Base-by-base conservation (phyloP, 1,140 invertebrate species). In the Microplitis mediator region DNA sequence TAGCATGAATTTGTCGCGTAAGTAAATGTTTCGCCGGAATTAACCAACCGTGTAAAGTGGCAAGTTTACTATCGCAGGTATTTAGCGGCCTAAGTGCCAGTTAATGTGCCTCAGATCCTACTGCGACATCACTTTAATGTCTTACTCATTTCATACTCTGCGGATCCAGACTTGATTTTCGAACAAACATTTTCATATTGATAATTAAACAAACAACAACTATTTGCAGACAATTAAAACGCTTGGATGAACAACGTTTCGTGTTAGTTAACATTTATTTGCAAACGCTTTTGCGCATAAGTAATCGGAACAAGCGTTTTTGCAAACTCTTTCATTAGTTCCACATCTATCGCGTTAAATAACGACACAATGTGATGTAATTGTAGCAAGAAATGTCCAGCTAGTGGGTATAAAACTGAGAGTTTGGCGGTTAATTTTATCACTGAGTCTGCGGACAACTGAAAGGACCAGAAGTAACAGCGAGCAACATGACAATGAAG, bases 361-460 rank as follows among this genome's bases (percentile, higher is more conserved):
- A 84, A 81, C 76, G 71, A 76, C 77, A 75, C 76, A 72, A 77
- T 79, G 76, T 80, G 83, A 83, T 82, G 83, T 80, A 77, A 69
- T 72, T 69, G 62, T 61, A 68, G 68, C 23, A 58, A 58, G 4
- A 34, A 9, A 23, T 74, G 69, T 71, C 74, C 75, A 39, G 56
- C 61, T 52, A 50, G 58, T n/a, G 39, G 66, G 74, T 82, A 80
- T 82, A 81, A 85, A 69, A 83, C 75, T 67, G 66, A 65, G 74
- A n/a, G 9, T 58, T 31, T 9, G 56, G 78, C 56, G 14, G 14
- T 16, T 16, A 4, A 62, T 13, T 34, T 11, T 34, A 63, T 4
- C 8, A 45, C 9, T 31, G 34, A 66, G 32, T 11, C 8, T 16
- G 8, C 23, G 58, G 39, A 8, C 39, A 45, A 45, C 23, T 23